Base-by-base conservation (phyloP, 2,113 vertebrate species). In the Thunnus maccoyii region DNA sequence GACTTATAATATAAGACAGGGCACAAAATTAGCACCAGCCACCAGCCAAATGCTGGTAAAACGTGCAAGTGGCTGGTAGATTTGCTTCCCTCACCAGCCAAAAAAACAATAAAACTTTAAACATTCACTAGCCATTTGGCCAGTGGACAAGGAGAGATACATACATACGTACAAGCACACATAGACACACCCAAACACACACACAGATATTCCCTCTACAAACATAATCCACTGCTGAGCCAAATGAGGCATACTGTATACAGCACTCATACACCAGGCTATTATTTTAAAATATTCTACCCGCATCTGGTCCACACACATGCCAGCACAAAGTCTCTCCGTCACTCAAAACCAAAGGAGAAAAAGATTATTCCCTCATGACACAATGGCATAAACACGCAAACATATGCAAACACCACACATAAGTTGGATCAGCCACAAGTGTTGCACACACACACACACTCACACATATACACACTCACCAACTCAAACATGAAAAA, bases 291-390 rank as follows among this genome's bases (percentile, higher is more conserved):
- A 72, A 83, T 80, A 76, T 82, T 57, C 60, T 20, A 10, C 52
- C 32, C 5, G 30, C 86, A 90, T 90, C 88, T 92, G 88, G 82
- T 67, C 41, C 64, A 78, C 84, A 91, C 84, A 87, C 76, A 74
- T 80, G 61, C 64, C 67, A 87, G 75, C 78, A 71, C 36, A 69
- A 73, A 75, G 68, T 65, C 47, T 25, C 71, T 25, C 66, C 81
- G 88, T 86, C 41, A 1, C 76, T 89, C 80, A 76, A 60, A 78
- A 61, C 20, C 62, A 32, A 63, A 70, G 48, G 44, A 54, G 76
- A 76, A 72, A 47, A 70, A 76, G 75, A 78, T 3, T 0, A 81
- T 76, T 77, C 25, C 64, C 63, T 77, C 47, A 71, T 85, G 69
- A 72, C 80, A 90, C 78, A 86, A 75, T 55, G 65, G 50, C 58